Evolutionary conservation across 2,113 vertebrate species (phyloP).

Genomic region (Agelaius tricolor): DNA sequence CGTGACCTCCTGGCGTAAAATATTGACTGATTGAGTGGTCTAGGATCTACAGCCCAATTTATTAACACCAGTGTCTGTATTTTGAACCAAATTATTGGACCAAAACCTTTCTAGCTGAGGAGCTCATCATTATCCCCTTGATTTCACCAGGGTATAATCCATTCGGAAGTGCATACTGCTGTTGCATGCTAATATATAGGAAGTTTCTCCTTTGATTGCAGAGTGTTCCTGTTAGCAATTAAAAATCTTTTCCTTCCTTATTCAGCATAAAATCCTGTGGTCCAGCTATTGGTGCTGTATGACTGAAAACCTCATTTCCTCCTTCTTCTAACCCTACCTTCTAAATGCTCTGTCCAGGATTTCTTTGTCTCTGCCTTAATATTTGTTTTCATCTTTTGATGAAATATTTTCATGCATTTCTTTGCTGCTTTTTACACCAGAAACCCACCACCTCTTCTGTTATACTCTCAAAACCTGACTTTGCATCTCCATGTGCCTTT

Average conservation of each 20-base stretch:
- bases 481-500: not conserved
- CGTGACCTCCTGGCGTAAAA: not conserved
- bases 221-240: not conserved
- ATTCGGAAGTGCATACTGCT: not conserved
- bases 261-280: not conserved
- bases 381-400: not conserved
- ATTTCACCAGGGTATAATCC: constrained; percentile 18
- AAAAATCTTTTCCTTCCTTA: not conserved
- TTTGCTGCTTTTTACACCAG: not conserved
- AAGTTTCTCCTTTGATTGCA: not conserved
- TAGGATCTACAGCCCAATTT: not conserved
- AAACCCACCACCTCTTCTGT: not conserved
- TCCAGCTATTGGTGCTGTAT: not conserved
- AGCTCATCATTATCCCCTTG: constrained; percentile 13
- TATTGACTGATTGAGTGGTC: not conserved
- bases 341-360: not conserved
- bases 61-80: not conserved
- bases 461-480: not conserved
- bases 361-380: not conserved
- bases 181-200: not conserved
- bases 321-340: not conserved
- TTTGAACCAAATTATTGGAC: not conserved
- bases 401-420: not conserved
- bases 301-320: not conserved
- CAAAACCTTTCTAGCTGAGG: not conserved